Evolutionary conservation across 2,113 vertebrate species (phyloP).

Genomic region (Otus sunia): DNA sequence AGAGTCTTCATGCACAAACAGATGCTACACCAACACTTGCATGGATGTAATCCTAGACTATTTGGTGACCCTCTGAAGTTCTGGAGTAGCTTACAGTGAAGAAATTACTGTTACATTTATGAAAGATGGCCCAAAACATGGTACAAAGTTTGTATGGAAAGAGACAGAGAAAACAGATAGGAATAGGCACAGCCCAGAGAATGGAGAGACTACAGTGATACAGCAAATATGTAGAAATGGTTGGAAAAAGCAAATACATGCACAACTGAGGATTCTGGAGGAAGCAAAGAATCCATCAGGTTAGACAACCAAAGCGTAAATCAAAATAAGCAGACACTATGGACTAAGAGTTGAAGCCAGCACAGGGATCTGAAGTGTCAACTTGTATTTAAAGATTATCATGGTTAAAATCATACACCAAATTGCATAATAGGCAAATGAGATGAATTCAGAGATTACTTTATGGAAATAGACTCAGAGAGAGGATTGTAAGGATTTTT

Average conservation of each 20-base stretch:
- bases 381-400: background rate
- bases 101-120: background rate
- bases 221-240: background rate
- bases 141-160: background rate
- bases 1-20: background rate
- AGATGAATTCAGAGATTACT: background rate
- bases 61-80: background rate
- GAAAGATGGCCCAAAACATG: background rate
- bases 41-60: background rate
- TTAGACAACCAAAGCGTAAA: background rate
- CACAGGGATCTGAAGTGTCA: background rate
- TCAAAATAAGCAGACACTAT: background rate
- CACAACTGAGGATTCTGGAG: background rate
- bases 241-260: background rate
- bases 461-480: background rate
- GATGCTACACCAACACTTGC: background rate
- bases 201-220: background rate
- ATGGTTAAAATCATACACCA: background rate
- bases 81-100: background rate
- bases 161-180: background rate
- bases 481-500: background rate
- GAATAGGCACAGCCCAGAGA: background rate
- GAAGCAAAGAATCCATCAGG: background rate
- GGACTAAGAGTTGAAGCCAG: background rate
- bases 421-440: background rate